Evolutionary conservation across 2,113 vertebrate genomes (phyloP), one percentile per base, ranked within the genome.

Genomic region (Psilopsiagon aymara): DNA sequence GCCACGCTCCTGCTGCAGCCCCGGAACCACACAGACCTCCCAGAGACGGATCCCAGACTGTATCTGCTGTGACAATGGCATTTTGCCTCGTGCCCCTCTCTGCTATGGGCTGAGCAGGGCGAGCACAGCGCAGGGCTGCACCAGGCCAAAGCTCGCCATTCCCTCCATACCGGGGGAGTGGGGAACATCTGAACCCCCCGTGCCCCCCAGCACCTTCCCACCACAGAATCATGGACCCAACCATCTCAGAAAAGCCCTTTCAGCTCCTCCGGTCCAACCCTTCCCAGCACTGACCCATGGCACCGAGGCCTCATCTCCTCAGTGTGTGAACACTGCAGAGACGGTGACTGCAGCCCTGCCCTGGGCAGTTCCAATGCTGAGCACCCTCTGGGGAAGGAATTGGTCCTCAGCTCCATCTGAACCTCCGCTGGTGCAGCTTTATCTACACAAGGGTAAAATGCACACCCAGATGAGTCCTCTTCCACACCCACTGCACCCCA

Each of bases 21-120:
- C 43, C 88, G 41, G 80, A 83, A 68, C 78, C 0, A 79, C 60
- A 84, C 31, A 41, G 44, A 7, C 23, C 39, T 55, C 12, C 66
- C 3, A 3, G 39, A 49, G 82, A 79, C 0, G 1, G 6, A 11
- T 35, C 74, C 63, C 82, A 3, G 2, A 4, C 39, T n/a, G 51
- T 2, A 90, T 55, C 29, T 10, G 1, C 35, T 39, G 49, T 47
- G 92, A 96, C 92, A 86, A 37, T 37, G 35, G 35, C 35, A 37
- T 37, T 84, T 51, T 35, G 92, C 82, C 94, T 83, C 25, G 37
- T 2, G 6, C 1, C 33, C 33, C 57, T 24, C 82, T n/a, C 46
- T 0, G 1, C 0, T 16, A 21, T 2, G 0, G 83, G 59, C 41
- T 10, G 29, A 55, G 47, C 1, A 1, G 35, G 68, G 35, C 0